Percentiles rank a stretch among this genome's conserved stretches.
phyloP scores from a whole-genome alignment of 1,140 invertebrate genomes.

The Drosophila kurseongensis region DNA sequence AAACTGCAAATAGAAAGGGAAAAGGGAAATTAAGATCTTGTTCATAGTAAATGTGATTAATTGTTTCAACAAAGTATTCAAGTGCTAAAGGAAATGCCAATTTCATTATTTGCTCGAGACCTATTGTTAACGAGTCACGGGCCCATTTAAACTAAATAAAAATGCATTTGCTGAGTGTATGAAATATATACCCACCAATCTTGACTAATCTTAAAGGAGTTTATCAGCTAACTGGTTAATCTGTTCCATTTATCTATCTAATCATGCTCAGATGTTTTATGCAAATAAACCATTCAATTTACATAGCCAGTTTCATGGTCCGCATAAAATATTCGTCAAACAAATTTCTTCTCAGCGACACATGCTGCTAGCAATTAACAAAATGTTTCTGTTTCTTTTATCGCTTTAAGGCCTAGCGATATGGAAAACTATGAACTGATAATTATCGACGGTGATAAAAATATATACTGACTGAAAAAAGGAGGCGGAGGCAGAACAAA shows the following conservation, averaged over 20 bases:
- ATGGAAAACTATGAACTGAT: slow-evolving; percentile 26
- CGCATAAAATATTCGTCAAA: not conserved
- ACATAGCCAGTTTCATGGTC: slow-evolving; percentile 23
- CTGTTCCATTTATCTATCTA: slow-evolving; percentile 24
- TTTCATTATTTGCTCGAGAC: slow-evolving; percentile 9
- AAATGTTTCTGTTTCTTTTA: slow-evolving; percentile 25
- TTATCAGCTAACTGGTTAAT: slow-evolving; percentile 5
- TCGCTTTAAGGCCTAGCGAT: slow-evolving; percentile 14
- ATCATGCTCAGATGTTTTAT: slow-evolving; percentile 17
- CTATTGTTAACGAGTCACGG: not conserved
- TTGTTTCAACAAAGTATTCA: slow-evolving; percentile 9
- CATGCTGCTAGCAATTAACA: slow-evolving; percentile 27
- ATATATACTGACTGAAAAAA: not conserved
- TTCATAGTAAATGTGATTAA: slow-evolving; percentile 6
- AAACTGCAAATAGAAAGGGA: slow-evolving; percentile 66
- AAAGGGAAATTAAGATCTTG: slow-evolving; percentile 21
- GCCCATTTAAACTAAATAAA: not conserved
- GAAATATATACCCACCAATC: not conserved
- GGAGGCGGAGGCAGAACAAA: not conserved
- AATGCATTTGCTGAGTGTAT: not conserved
- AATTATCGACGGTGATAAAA: slow-evolving; percentile 24
- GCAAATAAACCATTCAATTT: slow-evolving; percentile 23
- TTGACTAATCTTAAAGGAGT: slow-evolving; percentile 5
- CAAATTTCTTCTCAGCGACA: not conserved
- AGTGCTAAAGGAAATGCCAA: slow-evolving; percentile 25